These are phyloP conservation scores for Ctenicera cuprea DNA, from an alignment of 2,888 invertebrate genomes.

Conservation along the genomic window DNA sequence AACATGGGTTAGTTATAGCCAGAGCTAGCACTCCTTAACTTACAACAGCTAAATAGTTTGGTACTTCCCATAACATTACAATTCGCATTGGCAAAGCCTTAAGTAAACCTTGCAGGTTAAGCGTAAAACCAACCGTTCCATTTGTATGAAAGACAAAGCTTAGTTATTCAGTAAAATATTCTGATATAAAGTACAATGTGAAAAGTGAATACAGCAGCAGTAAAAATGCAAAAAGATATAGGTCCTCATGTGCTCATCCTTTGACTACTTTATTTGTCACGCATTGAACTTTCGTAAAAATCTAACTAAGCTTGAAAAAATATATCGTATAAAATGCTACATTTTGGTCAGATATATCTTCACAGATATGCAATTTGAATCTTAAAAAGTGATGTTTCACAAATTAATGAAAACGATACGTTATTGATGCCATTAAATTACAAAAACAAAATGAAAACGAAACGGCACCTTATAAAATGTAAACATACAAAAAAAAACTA, in stretches of 20 bases:
- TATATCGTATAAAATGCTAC: slow-evolving; percentile 60
- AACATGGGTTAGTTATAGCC: slow-evolving; percentile 28
- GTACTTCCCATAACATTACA: slow-evolving; percentile 34
- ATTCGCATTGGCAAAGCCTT: slow-evolving; percentile 19
- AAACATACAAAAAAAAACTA: slow-evolving; percentile 30
- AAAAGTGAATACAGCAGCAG: slow-evolving; percentile 17
- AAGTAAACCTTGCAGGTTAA: slow-evolving; percentile 34
- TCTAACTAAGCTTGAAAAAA: slow-evolving; percentile 69
- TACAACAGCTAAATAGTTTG: slow-evolving; percentile 44
- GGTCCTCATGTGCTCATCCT: slow-evolving; percentile 26
- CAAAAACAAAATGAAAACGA: slow-evolving; percentile 11
- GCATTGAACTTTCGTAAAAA: slow-evolving; percentile 56
- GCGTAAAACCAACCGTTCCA: slow-evolving; percentile 28
- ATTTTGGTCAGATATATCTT: slow-evolving; percentile 64
- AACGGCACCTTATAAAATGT: slow-evolving; percentile 14
- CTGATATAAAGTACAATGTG: slow-evolving; percentile 9
- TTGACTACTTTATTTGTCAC: slow-evolving; percentile 38
- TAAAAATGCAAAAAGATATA: slow-evolving; percentile 28
- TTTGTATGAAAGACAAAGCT: slow-evolving; percentile 22
- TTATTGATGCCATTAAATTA: slow-evolving; percentile 10
- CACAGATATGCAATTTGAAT: slow-evolving; percentile 65
- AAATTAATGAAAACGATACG: slow-evolving; percentile 36
- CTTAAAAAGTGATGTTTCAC: slow-evolving; percentile 46
- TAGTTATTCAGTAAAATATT: slow-evolving; percentile 3
- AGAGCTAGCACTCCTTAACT: slow-evolving; percentile 41